Percentiles rank a stretch among this genome's conserved stretches.
phyloP scores from a whole-genome alignment of 2,797 vertebrate species.

The Ctenochaetus hawaiiensis region DNA sequence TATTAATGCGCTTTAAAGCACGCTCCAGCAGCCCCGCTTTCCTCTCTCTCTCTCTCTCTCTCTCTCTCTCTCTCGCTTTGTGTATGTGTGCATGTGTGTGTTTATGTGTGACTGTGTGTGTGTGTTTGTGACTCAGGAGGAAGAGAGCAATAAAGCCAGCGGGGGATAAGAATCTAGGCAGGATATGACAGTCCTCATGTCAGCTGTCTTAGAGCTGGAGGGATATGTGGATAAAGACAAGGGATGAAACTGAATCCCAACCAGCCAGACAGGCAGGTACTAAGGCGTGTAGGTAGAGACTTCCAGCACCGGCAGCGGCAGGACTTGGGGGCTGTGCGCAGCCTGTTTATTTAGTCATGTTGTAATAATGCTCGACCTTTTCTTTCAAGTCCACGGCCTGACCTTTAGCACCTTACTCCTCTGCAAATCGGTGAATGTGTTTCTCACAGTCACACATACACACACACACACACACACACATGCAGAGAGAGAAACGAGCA shows the following conservation, averaged over 20 bases:
- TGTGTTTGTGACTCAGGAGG: constrained; percentile 73
- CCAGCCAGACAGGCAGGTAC: constrained; percentile 63
- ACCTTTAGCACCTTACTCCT: constrained; percentile 82
- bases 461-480: constrained; percentile 20
- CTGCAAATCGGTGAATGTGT: constrained; percentile 53
- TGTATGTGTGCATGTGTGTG: constrained; percentile 2
- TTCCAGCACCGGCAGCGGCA: constrained; percentile 51
- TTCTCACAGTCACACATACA: constrained; percentile 23
- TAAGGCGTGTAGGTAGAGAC: constrained; percentile 44
- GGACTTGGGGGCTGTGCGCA: constrained; percentile 44
- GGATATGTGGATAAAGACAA: constrained; percentile 80
- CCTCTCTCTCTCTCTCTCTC: constrained; percentile 23
- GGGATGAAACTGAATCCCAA: constrained; percentile 73
- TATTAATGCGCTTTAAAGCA: constrained; percentile 88
- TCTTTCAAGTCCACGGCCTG: constrained; percentile 80
- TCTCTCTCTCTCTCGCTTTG: constrained; percentile 4
- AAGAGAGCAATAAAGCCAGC: constrained; percentile 82
- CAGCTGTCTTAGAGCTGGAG: constrained; percentile 79
- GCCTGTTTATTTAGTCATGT: constrained; percentile 86
- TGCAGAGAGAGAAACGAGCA: constrained; percentile 56
- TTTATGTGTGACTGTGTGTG: constrained; percentile 10
- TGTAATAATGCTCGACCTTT: constrained; percentile 88
- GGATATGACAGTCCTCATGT: constrained; percentile 87
- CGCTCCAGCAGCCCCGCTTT: constrained; percentile 76
- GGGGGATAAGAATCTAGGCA: constrained; percentile 84